These are phyloP conservation scores for Nanorana parkeri DNA, from an alignment of 2,113 vertebrate genomes.

Conservation along the genomic window DNA sequence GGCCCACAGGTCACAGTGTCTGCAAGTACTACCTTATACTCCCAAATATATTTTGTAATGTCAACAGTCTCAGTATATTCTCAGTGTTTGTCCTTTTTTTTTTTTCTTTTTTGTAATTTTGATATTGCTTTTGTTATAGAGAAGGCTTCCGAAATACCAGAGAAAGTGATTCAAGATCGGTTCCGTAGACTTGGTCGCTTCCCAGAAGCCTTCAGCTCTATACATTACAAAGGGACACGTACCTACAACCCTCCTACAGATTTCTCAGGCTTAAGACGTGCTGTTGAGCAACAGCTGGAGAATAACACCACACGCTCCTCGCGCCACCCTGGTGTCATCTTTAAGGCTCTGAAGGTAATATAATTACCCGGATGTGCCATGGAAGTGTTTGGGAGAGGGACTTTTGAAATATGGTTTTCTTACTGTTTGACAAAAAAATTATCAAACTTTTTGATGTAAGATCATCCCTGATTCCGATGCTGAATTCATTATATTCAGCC, in stretches of 20 bases:
- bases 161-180: slow-evolving; percentile 95
- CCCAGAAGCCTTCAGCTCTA: slow-evolving; percentile 97
- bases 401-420: too few relatives aligned
- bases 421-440: too few relatives aligned
- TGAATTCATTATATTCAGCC: too few relatives aligned
- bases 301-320: slow-evolving; percentile 96
- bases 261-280: slow-evolving; percentile 90
- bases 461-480: too few relatives aligned
- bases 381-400: too few relatives aligned
- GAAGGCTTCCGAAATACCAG: slow-evolving; percentile 85
- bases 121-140: slow-evolving; percentile 70
- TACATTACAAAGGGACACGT: slow-evolving; percentile 95
- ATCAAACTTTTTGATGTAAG: too few relatives aligned
- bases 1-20: too few relatives aligned
- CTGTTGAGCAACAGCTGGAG: slow-evolving; percentile 90
- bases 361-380: neutral
- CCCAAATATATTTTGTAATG: too few relatives aligned
- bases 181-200: slow-evolving; percentile 93
- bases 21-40: too few relatives aligned
- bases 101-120: neutral
- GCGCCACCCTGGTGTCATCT: slow-evolving; percentile 90
- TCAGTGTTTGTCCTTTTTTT: too few relatives aligned
- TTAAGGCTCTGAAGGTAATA: slow-evolving; percentile 92
- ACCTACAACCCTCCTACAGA: slow-evolving; percentile 97
- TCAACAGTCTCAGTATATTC: too few relatives aligned